Percentiles rank a stretch among this genome's conserved stretches.
Evolutionary conservation across 2,888 invertebrate genomes (phyloP).

Genomic region (Arge pagana): DNA sequence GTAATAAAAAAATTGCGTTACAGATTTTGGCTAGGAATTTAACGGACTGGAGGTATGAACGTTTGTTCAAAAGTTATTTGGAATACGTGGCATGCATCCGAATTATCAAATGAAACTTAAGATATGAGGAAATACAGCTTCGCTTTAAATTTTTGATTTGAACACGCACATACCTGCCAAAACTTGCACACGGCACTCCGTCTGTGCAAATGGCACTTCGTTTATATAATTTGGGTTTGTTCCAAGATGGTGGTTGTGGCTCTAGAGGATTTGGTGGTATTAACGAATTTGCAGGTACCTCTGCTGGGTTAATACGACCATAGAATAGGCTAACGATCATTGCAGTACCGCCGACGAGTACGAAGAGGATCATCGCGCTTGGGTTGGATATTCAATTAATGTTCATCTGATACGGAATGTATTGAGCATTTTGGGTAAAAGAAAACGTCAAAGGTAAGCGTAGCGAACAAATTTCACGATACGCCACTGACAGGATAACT

Average conservation of each 20-base stretch:
- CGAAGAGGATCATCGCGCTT: no score
- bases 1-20: no score
- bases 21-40: background rate
- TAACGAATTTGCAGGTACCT: slow-evolving; percentile 47
- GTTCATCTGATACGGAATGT: no score
- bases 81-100: background rate
- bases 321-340: slow-evolving; percentile 57
- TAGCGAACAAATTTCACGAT: no score
- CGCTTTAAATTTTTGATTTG: background rate
- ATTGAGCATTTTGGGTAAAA: no score
- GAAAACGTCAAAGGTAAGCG: no score
- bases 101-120: background rate
- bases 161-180: slow-evolving; percentile 71
- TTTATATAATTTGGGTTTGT: slow-evolving; percentile 68
- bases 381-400: no score
- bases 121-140: background rate
- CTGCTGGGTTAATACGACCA: slow-evolving; percentile 30
- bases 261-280: slow-evolving; percentile 70
- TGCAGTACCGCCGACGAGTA: no score
- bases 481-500: no score
- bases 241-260: slow-evolving; percentile 69
- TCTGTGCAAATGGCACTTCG: slow-evolving; percentile 80
- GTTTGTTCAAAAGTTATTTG: background rate
- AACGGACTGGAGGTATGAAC: background rate
- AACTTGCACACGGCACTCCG: slow-evolving; percentile 72